Percentiles rank a stretch among this genome's conserved stretches.
Conservation (phyloP, 2,888 invertebrate species). For the Drosophila birchii region DNA sequence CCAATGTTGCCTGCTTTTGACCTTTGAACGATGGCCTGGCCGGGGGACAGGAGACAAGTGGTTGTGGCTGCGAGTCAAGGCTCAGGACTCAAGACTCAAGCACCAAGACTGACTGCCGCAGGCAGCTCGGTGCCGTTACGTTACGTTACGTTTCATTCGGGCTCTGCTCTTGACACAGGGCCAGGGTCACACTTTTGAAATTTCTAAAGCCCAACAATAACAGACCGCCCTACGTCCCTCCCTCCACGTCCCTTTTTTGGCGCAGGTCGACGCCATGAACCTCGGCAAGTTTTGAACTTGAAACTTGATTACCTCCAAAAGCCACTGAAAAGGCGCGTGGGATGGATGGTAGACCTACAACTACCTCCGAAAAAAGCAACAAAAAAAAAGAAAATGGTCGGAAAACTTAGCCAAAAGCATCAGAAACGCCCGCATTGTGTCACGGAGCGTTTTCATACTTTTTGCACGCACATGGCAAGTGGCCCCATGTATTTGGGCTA, state of each 20-base stretch:
- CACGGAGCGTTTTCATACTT: slow-evolving; percentile 69
- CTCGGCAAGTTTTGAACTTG: slow-evolving; percentile 75
- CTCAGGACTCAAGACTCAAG: slow-evolving; percentile 19
- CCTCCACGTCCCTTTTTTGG: slow-evolving; percentile 35
- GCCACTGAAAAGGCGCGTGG: slow-evolving; percentile 62
- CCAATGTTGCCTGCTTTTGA: slow-evolving; percentile 20
- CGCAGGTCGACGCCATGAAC: slow-evolving; percentile 65
- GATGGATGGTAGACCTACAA: slow-evolving; percentile 9
- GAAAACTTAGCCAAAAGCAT: slow-evolving; percentile 31
- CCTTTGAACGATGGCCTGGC: slow-evolving; percentile 37
- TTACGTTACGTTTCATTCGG: slow-evolving; percentile 8
- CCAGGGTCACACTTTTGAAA: slow-evolving; percentile 67
- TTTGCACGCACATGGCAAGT: slow-evolving; percentile 65
- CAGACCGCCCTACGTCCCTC: slow-evolving; percentile 28
- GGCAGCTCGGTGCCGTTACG: slow-evolving; percentile 33
- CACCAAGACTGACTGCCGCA: slow-evolving; percentile 34
- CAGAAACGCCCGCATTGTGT: slow-evolving; percentile 64
- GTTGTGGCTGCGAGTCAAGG: slow-evolving; percentile 64
- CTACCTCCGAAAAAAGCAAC: slow-evolving; percentile 33
- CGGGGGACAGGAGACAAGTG: slow-evolving; percentile 41
- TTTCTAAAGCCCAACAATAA: slow-evolving; percentile 64
- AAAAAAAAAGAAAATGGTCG: slow-evolving; percentile 7
- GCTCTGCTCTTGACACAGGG: slow-evolving; percentile 66
- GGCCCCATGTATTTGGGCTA: slow-evolving; percentile 23
- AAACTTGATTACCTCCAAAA: slow-evolving; percentile 79